Evolutionary conservation across 2,888 invertebrate genomes (phyloP).

Genomic region (Latrodectus hesperus): DNA sequence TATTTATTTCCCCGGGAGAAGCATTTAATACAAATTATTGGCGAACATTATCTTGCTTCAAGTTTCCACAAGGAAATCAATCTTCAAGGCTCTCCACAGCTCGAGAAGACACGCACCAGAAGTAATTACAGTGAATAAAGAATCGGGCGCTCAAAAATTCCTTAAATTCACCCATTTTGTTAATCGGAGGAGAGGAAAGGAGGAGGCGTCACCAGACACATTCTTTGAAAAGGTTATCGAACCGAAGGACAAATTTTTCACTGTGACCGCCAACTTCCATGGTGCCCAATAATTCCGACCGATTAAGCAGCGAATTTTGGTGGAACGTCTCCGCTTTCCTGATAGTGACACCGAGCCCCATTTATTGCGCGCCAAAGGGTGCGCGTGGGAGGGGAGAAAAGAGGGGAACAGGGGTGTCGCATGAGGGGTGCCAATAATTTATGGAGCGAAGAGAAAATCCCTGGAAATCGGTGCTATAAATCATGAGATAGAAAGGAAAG

Average conservation of each 20-base stretch:
- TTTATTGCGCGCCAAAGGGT: constrained; percentile 38
- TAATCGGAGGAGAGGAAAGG: background rate
- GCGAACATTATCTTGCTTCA: too few relatives aligned
- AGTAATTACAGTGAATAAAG: too few relatives aligned
- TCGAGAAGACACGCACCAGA: too few relatives aligned
- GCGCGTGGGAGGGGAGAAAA: background rate
- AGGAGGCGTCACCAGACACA: too few relatives aligned
- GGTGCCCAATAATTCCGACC: constrained; percentile 60
- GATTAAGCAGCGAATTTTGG: constrained; percentile 66
- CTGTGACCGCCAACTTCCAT: constrained; percentile 1
- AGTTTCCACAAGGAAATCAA: too few relatives aligned
- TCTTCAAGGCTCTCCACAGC: too few relatives aligned
- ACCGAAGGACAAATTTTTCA: constrained; percentile 46
- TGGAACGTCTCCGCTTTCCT: constrained; percentile 56
- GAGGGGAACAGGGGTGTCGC: constrained; percentile 15
- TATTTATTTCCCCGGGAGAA: background rate
- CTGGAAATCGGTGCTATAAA: constrained; percentile 67
- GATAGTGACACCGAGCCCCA: constrained; percentile 62
- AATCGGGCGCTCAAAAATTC: too few relatives aligned
- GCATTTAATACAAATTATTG: too few relatives aligned
- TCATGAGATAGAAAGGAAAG: constrained; percentile 39
- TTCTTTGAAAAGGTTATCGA: too few relatives aligned
- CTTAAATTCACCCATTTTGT: background rate
- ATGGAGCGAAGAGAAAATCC: constrained; percentile 68
- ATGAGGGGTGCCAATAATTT: constrained; percentile 66